These are phyloP conservation scores for Acrocera orbiculus DNA, from an alignment of 2,888 invertebrate genomes.

Conservation along the genomic window DNA sequence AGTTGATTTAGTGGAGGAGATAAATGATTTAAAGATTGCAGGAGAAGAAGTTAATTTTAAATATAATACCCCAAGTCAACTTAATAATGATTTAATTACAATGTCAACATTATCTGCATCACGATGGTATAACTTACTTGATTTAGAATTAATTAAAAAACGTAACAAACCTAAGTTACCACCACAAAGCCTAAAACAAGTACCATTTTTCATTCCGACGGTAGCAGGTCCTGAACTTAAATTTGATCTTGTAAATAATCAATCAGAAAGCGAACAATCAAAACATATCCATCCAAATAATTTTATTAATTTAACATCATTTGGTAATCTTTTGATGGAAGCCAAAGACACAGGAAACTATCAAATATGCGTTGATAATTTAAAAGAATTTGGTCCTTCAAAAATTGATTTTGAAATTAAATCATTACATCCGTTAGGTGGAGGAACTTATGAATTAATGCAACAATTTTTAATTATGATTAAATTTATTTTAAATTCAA, in stretches of 20 bases:
- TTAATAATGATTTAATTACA: constrained; percentile 53
- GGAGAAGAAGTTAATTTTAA: constrained; percentile 27
- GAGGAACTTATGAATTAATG: constrained; percentile 54
- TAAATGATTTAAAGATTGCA: constrained; percentile 22
- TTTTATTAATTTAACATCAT: constrained; percentile 47
- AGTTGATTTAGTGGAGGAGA: constrained; percentile 21
- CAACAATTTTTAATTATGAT: constrained; percentile 61
- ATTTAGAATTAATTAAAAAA: constrained; percentile 68
- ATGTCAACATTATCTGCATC: constrained; percentile 71
- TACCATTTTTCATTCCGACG: constrained; percentile 93
- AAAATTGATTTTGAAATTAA: constrained; percentile 76
- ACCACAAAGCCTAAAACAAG: constrained; percentile 64
- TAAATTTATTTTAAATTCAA: constrained; percentile 48
- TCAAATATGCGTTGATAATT: constrained; percentile 34
- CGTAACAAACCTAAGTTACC: constrained; percentile 80
- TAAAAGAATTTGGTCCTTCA: constrained; percentile 51
- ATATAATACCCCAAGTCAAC: constrained; percentile 27
- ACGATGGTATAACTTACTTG: constrained; percentile 80
- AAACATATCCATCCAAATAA: constrained; percentile 39
- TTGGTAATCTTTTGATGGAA: constrained; percentile 44
- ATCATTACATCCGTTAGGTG: constrained; percentile 53
- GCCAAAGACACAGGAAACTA: constrained; percentile 28
- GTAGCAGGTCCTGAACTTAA: constrained; percentile 63
- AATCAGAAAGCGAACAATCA: constrained; percentile 26
- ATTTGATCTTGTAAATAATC: constrained; percentile 47